phyloP scores from a whole-genome alignment of 2,797 vertebrate species.

The Esox masquinongy region DNA sequence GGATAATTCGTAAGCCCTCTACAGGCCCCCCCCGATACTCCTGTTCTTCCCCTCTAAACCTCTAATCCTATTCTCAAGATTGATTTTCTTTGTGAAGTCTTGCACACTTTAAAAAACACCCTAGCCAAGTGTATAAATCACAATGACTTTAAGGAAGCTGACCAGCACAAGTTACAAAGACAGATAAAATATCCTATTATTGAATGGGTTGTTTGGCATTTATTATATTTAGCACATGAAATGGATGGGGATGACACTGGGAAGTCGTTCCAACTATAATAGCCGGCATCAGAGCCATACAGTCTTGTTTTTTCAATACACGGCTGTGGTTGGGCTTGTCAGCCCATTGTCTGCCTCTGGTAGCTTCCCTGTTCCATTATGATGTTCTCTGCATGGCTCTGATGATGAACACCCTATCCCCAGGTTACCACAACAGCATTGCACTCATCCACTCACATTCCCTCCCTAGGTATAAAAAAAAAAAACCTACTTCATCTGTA shows the following conservation, averaged over 20 bases:
- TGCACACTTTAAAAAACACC: not conserved
- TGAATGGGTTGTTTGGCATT: not conserved
- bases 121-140: not conserved
- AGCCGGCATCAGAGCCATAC: not conserved
- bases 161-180: not conserved
- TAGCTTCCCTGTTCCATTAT: not conserved
- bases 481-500: not conserved
- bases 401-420: conserved; percentile 1
- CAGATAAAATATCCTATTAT: not conserved
- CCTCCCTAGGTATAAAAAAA: not conserved
- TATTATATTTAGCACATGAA: not conserved
- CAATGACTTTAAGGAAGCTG: not conserved
- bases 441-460: not conserved
- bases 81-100: not conserved
- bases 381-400: not conserved
- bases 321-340: not conserved
- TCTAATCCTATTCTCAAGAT: not conserved
- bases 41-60: not conserved
- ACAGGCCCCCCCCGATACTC: not conserved
- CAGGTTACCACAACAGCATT: not conserved
- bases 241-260: not conserved
- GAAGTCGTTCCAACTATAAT: not conserved
- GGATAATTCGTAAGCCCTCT: not conserved
- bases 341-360: not conserved
- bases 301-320: not conserved